Percentiles rank a stretch among this genome's conserved stretches.
Evolutionary conservation across 1,140 invertebrate genomes (phyloP).

Genomic region (Conopomorpha cramerella): DNA sequence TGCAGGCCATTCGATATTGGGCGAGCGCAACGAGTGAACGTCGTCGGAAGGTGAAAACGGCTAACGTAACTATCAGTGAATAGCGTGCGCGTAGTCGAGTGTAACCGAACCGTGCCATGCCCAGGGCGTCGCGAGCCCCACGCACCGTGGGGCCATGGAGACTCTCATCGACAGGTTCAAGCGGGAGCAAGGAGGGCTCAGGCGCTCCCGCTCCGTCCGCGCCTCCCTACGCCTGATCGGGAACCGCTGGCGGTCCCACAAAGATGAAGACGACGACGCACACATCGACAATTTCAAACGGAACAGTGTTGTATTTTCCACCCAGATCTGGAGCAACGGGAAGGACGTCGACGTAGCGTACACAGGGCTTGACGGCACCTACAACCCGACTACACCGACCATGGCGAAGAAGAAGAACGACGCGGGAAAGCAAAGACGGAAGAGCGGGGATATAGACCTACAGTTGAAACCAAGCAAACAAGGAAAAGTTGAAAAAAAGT

Average conservation of each 20-base stretch:
- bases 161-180: slow-evolving; percentile 50
- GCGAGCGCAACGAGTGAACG: slow-evolving; percentile 46
- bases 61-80: slow-evolving; percentile 49
- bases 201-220: slow-evolving; percentile 72
- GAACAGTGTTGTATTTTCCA: slow-evolving; percentile 39
- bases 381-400: slow-evolving; percentile 58
- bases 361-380: slow-evolving; percentile 47
- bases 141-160: slow-evolving; percentile 51
- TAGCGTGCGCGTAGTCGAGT: slow-evolving; percentile 50
- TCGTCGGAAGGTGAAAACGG: slow-evolving; percentile 37
- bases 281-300: slow-evolving; percentile 31
- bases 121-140: slow-evolving; percentile 29
- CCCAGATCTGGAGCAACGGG: slow-evolving; percentile 44
- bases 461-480: slow-evolving; percentile 37
- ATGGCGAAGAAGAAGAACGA: slow-evolving; percentile 42
- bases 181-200: slow-evolving; percentile 54
- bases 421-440: slow-evolving; percentile 25
- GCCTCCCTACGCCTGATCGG: slow-evolving; percentile 71
- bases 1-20: slow-evolving; percentile 30
- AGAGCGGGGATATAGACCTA: slow-evolving; percentile 43
- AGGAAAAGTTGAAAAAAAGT: slow-evolving; percentile 50
- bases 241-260: slow-evolving; percentile 53
- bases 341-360: slow-evolving; percentile 43
- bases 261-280: slow-evolving; percentile 30
- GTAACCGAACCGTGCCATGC: slow-evolving; percentile 43